Evolutionary conservation across 2,888 invertebrate species (phyloP).

Genomic region (Cloeon dipterum): DNA sequence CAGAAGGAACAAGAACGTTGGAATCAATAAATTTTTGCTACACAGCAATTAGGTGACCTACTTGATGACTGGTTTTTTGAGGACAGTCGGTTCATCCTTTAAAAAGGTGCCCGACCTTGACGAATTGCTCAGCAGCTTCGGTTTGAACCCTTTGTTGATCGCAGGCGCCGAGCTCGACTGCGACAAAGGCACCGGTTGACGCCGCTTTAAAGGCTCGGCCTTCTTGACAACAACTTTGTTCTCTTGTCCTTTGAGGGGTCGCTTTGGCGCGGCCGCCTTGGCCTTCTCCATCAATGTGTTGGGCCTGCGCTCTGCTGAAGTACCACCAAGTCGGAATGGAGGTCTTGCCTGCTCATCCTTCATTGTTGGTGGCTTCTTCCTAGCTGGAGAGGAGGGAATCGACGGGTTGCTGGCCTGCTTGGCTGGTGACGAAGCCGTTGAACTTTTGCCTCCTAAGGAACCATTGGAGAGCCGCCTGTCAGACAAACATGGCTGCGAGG

Average conservation of each 20-base stretch:
- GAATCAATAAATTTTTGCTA: no score
- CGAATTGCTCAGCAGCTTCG: not conserved
- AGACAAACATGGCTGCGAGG: not conserved
- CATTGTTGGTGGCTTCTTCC: not conserved
- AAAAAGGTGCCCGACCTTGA: conserved; percentile 47
- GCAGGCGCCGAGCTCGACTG: conserved; percentile 2
- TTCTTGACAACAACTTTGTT: not conserved
- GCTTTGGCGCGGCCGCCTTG: not conserved
- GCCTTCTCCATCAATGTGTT: not conserved
- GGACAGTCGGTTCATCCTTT: conserved; percentile 46
- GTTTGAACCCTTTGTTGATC: conserved; percentile 4
- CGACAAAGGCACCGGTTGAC: not conserved
- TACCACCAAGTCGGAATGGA: not conserved
- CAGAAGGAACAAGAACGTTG: no score
- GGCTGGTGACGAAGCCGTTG: not conserved
- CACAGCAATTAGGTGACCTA: no score
- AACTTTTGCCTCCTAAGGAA: not conserved
- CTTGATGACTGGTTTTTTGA: conserved; percentile 23
- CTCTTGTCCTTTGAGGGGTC: not conserved
- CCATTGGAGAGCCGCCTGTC: not conserved
- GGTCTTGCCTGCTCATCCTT: not conserved
- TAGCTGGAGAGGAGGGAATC: not conserved
- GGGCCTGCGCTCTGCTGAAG: not conserved
- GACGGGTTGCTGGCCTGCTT: not conserved
- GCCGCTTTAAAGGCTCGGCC: not conserved